Evolutionary conservation across 2,113 vertebrate genomes (phyloP).

Genomic region (Poecile atricapillus): DNA sequence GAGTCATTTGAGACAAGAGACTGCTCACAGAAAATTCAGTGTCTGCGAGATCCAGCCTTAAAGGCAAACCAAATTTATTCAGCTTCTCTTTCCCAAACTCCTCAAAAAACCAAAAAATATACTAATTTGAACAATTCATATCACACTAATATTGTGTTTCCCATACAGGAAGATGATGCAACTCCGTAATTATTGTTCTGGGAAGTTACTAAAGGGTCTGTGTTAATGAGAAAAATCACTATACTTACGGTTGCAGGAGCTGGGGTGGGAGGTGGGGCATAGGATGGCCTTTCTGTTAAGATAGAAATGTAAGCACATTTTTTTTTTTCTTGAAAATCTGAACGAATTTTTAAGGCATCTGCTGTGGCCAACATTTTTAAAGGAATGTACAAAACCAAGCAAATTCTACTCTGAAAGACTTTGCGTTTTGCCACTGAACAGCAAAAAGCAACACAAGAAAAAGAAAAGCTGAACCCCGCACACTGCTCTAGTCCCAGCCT

Average conservation of each 20-base stretch:
- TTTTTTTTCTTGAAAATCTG: constrained; percentile 53
- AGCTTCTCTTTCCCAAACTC: background rate
- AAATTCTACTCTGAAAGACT: background rate
- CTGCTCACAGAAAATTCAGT: background rate
- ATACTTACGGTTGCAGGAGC: constrained; percentile 97
- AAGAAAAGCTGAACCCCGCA: background rate
- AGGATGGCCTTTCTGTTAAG: constrained; percentile 93
- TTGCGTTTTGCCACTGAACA: background rate
- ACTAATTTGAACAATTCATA: background rate
- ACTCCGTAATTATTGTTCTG: background rate
- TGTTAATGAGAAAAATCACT: constrained; percentile 73
- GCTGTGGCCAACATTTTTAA: background rate
- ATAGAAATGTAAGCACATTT: constrained; percentile 68
- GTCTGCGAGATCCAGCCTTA: background rate
- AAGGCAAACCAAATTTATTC: background rate
- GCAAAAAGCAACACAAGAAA: background rate
- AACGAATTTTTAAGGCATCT: background rate
- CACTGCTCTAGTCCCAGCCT: background rate
- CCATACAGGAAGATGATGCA: background rate
- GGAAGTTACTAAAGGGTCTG: constrained; percentile 22
- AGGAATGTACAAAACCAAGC: background rate
- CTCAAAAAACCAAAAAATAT: background rate
- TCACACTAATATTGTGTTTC: background rate
- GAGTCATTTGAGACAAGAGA: background rate
- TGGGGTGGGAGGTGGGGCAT: constrained; percentile 94